A percentile compares a stretch with the other conserved stretches of the same genome.
phyloP scores from a whole-genome alignment of 2,888 invertebrate genomes.

The Hemithea aestivaria region DNA sequence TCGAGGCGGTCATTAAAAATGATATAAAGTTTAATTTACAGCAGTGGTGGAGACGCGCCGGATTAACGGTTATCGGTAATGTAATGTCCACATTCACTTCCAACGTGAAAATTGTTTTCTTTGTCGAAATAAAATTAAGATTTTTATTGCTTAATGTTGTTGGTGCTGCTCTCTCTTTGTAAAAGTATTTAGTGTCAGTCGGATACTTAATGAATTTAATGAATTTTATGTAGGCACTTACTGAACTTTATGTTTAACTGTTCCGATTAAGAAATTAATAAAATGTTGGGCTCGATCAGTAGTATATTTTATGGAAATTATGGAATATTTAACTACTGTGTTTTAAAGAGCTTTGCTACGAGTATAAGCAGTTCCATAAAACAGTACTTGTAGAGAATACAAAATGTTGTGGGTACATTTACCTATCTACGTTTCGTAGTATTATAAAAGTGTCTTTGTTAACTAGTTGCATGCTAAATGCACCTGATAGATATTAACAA shows the following conservation, averaged over 20 bases:
- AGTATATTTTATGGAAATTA: conserved; percentile 6
- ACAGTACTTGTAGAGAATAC: no score
- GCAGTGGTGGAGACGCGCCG: conserved; percentile 49
- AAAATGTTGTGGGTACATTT: no score
- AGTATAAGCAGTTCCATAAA: no score
- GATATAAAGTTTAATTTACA: conserved; percentile 78
- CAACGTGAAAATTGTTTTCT: conserved; percentile 61
- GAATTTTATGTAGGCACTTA: conserved; percentile 24
- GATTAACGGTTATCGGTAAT: conserved; percentile 72
- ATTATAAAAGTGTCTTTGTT: no score
- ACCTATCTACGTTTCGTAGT: no score
- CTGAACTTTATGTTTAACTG: conserved; percentile 25
- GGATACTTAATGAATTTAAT: conserved; percentile 24
- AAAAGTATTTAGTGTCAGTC: conserved; percentile 27
- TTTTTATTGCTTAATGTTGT: conserved; percentile 47
- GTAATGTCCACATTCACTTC: conserved; percentile 59
- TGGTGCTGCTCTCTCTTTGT: conserved; percentile 29
- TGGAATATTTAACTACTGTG: conserved; percentile 6
- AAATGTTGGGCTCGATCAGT: conserved; percentile 20
- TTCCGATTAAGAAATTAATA: conserved; percentile 29
- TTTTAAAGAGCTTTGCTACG: conserved; percentile 11
- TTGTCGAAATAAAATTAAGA: conserved; percentile 54
- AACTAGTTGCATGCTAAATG: no score
- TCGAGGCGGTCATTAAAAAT: conserved; percentile 73
- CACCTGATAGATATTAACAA: no score